Evolutionary conservation across 2,888 invertebrate genomes (phyloP), one percentile per base, ranked within the genome.

Genomic region (Sarcophaga variegata): DNA sequence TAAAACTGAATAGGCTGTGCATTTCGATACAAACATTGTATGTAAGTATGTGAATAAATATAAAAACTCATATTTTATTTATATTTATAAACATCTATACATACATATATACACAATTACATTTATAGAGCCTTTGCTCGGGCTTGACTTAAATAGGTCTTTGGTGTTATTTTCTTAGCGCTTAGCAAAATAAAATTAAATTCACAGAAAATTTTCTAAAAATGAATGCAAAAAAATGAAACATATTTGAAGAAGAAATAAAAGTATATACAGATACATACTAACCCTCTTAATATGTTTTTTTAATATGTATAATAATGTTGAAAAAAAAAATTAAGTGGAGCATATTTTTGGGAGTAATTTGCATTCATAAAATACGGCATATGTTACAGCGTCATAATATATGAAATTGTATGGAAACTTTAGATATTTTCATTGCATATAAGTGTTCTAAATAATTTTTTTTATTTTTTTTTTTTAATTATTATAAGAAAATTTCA

Each of bases 311-410:
- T 4, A 12, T 12, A 20, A 69, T 54, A 54, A 54, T 17, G 12
- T 54, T 37, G 37, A 3, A 8, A 8, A 37, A 37, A 37, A 37
- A 37, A 49, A 12, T 5, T 11, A 47, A 49, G 69, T 69, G 17
- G 20, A 69, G 79, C 79, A 71, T 79, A 79, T 71, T 79, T 71
- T 64, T 49, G 12, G 54, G 49, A 63, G 22, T 47, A 64, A n/a
- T 69, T 70, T 71, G 25, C 25, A 63, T n/a, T 20, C 47, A 64
- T 17, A 54, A 71, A 71, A 64, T 64, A 63, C 17, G n/a, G 79
- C 71, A 71, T 79, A 79, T 2, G 37, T 49, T 78, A 20, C n/a
- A 37, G 72, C n/a, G 59, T 11, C 2, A 12, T 54, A 14, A 54
- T 54, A 54, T 54, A 54, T 54, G 14, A 37, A 10, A 37, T 37